Conservation (phyloP, 2,113 vertebrate species). For the Balaenoptera acutorostrata region DNA sequence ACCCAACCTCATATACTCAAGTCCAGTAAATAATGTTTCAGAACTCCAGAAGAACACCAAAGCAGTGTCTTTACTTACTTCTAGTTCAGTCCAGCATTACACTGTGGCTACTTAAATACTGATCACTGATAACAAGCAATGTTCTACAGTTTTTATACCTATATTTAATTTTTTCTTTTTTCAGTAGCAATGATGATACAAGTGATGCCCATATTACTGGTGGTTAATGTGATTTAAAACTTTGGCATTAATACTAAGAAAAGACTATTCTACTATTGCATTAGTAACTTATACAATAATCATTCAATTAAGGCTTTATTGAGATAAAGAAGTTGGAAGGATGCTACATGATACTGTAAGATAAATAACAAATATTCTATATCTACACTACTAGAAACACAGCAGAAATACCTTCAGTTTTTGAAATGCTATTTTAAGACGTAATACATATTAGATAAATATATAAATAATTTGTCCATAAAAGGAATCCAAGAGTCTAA, state of each 20-base stretch:
- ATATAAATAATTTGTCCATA: neutral
- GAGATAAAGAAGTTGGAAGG: neutral
- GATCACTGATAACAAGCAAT: neutral
- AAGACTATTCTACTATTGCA: neutral
- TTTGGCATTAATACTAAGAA: neutral
- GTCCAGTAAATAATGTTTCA: neutral
- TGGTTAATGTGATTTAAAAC: neutral
- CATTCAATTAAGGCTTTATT: neutral
- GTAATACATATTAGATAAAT: neutral
- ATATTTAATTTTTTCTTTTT: neutral
- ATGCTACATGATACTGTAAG: neutral
- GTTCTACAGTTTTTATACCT: neutral
- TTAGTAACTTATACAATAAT: neutral
- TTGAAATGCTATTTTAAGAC: slow-evolving; percentile 10
- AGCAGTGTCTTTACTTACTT: neutral
- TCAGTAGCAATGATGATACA: neutral
- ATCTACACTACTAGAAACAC: neutral
- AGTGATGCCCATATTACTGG: neutral
- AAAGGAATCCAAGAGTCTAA: neutral
- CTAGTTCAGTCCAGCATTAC: neutral
- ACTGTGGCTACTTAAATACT: neutral
- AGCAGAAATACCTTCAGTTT: neutral
- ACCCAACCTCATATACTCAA: neutral
- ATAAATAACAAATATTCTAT: neutral
- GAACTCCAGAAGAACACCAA: neutral